These are phyloP conservation scores for Manacus vitellinus DNA, from an alignment of 2,113 vertebrate species.

Conservation along the genomic window DNA sequence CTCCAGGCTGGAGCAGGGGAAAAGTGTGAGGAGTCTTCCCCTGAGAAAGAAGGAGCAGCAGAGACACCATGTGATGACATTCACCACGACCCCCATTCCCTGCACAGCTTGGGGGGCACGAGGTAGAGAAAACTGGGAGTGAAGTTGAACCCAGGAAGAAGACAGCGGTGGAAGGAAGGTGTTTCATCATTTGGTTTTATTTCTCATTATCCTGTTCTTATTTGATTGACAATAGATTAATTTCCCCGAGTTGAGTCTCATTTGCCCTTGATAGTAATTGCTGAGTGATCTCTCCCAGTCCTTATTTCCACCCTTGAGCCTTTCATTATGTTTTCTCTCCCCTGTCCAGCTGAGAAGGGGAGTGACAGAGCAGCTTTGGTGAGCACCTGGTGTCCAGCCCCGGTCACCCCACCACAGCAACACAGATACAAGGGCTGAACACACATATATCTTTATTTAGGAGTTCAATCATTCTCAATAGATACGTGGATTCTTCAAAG, in stretches of 20 bases:
- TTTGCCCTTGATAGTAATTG: not conserved
- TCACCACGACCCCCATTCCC: not conserved
- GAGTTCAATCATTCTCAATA: not conserved
- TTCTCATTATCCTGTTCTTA: not conserved
- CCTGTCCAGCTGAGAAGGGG: not conserved
- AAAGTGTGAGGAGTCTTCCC: not conserved
- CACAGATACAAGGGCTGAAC: not conserved
- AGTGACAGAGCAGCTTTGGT: not conserved
- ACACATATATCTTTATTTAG: constrained; percentile 15
- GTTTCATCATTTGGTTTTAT: not conserved
- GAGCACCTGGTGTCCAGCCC: not conserved
- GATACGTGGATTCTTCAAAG: not conserved
- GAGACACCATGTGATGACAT: not conserved
- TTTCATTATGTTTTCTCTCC: not conserved
- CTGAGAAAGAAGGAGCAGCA: not conserved
- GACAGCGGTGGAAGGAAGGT: not conserved
- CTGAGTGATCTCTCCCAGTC: not conserved
- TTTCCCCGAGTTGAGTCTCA: rapidly evolving
- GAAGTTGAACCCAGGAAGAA: not conserved
- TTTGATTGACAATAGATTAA: not conserved
- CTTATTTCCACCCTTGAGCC: not conserved
- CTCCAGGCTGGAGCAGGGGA: not conserved
- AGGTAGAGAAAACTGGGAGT: not conserved
- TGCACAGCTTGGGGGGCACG: not conserved
- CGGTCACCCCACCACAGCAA: not conserved